These are phyloP conservation scores for Caretta caretta DNA, from an alignment of 2,113 vertebrate species.

Conservation along the genomic window DNA sequence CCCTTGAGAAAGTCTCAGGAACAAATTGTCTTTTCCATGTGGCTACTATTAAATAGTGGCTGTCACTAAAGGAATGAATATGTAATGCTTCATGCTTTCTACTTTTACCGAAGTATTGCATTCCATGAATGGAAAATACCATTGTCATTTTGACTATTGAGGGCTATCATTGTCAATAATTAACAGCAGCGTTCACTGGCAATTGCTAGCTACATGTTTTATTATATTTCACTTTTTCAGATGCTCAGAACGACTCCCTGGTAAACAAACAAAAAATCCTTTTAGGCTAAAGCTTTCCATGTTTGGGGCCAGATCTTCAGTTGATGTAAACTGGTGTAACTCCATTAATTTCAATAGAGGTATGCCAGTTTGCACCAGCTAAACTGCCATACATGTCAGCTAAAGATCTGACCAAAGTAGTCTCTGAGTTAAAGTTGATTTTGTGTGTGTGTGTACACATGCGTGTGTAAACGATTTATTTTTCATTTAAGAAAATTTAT, in stretches of 20 bases:
- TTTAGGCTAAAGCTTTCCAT: neutral
- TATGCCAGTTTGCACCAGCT: neutral
- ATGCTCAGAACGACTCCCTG: neutral
- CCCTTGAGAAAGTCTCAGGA: neutral
- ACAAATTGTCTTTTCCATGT: neutral
- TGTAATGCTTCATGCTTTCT: neutral
- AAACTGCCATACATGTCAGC: no score
- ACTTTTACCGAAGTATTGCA: neutral
- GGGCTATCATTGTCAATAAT: fast-evolving
- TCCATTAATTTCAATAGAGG: neutral
- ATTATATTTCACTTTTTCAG: neutral
- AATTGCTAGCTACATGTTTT: neutral
- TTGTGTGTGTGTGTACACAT: neutral
- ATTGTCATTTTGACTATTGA: neutral
- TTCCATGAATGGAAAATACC: fast-evolving
- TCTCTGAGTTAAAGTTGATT: neutral
- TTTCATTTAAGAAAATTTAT: neutral
- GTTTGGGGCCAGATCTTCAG: neutral
- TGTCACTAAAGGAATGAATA: neutral
- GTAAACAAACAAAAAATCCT: neutral
- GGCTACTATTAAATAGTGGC: neutral
- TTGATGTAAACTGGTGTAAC: neutral
- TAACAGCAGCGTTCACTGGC: neutral
- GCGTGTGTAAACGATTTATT: neutral
- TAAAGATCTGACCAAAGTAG: neutral